Evolutionary conservation across 1,140 invertebrate species (phyloP).

Genomic region (Bombus sibiricus): DNA sequence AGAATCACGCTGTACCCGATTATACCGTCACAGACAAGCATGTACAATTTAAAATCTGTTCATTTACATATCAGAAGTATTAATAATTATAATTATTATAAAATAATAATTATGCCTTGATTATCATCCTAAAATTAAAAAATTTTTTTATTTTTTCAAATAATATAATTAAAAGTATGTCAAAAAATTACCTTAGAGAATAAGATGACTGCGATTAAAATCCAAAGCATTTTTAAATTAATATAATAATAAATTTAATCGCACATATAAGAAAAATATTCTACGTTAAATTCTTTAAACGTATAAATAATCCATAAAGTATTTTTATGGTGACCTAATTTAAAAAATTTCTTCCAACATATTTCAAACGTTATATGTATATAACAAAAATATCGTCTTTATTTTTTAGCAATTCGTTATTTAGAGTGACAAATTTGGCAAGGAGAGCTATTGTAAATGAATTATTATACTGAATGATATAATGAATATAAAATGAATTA

Average conservation of each 20-base stretch:
- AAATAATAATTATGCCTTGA: too few species aligned
- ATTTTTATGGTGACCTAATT: background rate
- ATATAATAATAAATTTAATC: background rate
- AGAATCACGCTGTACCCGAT: too few species aligned
- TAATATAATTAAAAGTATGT: too few species aligned
- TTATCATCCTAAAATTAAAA: too few species aligned
- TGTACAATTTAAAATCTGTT: background rate
- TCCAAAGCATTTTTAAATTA: too few species aligned
- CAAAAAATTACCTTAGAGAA: too few species aligned
- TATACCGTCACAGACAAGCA: too few species aligned
- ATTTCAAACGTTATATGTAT: too few species aligned
- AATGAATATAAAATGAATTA: background rate
- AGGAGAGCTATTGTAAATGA: background rate
- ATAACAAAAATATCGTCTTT: background rate
- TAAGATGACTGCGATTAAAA: too few species aligned
- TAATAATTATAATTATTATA: background rate
- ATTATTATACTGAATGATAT: too few species aligned
- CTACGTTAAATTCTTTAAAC: background rate
- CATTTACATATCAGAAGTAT: background rate
- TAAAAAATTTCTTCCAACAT: too few species aligned
- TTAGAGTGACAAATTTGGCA: background rate
- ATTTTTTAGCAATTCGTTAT: background rate
- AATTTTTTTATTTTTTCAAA: too few species aligned
- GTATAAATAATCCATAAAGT: background rate
- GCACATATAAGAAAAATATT: background rate